A percentile compares a stretch with the other conserved stretches of the same genome.
Conservation (phyloP, 2,888 invertebrate species). For the Oscheius sp. region DNA sequence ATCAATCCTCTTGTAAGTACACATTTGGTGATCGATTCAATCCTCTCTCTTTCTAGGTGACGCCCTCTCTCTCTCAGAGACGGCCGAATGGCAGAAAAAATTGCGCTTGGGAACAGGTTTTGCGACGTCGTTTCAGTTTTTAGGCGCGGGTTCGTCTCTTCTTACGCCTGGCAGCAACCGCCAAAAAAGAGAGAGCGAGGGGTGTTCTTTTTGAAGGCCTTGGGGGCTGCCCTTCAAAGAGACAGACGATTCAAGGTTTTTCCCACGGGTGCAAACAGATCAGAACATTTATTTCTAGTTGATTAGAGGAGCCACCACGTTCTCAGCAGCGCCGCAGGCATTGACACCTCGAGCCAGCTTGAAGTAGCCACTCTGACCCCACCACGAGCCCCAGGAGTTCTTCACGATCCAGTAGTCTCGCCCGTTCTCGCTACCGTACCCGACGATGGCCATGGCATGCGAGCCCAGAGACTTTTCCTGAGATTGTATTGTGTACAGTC, state of each 20-base stretch:
- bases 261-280: constrained; percentile 10
- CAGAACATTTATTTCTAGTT: constrained; percentile 1
- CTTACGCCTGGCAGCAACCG: not conserved
- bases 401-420: constrained; percentile 64
- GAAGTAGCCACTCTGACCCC: constrained; percentile 62
- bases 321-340: constrained; percentile 59
- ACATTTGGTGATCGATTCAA: not conserved
- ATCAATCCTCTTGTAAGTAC: too few relatives aligned
- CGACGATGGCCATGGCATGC: constrained; percentile 65
- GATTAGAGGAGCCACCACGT: constrained; percentile 49
- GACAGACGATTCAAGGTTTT: not conserved
- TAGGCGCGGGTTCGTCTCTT: constrained; percentile 30
- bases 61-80: constrained; percentile 1
- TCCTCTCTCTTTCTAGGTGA: constrained; percentile 4
- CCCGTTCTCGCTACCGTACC: constrained; percentile 59
- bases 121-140: constrained; percentile 39
- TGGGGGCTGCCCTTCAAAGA: not conserved
- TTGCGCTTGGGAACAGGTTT: constrained; percentile 37
- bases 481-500: not conserved
- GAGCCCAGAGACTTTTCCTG: constrained; percentile 55
- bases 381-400: constrained; percentile 64
- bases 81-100: constrained; percentile 38
- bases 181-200: not conserved
- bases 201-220: constrained; percentile 9
- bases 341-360: constrained; percentile 62